Evolutionary conservation across 2,113 vertebrate genomes (phyloP).

Genomic region (Amazona guildingii): DNA sequence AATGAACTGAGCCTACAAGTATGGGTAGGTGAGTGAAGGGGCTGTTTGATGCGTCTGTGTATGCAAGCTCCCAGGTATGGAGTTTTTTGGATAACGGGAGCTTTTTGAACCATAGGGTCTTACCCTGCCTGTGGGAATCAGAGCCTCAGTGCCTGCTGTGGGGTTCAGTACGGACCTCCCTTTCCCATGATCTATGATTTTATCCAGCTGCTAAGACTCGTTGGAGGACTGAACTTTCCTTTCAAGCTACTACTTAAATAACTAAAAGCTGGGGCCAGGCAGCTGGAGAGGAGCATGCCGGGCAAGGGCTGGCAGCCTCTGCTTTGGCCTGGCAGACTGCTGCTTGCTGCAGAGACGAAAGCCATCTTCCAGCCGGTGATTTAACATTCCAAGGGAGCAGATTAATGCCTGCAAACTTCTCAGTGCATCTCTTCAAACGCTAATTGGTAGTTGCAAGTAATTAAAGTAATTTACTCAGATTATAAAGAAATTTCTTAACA

Average conservation of each 20-base stretch:
- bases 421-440: conserved; percentile 75
- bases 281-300: neutral
- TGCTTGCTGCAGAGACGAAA: conserved; percentile 27
- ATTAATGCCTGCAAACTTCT: conserved; percentile 70
- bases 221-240: neutral
- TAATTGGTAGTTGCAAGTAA: conserved; percentile 83
- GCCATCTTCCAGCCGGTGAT: conserved; percentile 53
- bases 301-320: neutral
- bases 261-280: neutral
- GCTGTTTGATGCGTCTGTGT: neutral
- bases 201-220: neutral
- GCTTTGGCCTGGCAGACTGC: neutral
- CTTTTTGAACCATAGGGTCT: fast-evolving
- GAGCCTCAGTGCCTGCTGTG: fast-evolving
- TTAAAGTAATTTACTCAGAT: conserved; percentile 84
- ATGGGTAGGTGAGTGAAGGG: neutral
- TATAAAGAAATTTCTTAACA: conserved; percentile 84
- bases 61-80: neutral
- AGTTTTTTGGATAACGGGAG: neutral
- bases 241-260: neutral
- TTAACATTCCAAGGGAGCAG: conserved; percentile 66
- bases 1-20: neutral
- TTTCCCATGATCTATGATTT: neutral
- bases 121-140: neutral
- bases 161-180: neutral